Percentiles rank a stretch among this genome's conserved stretches.
phyloP scores from a whole-genome alignment of 2,797 vertebrate genomes.

The Acanthiza pusilla region DNA sequence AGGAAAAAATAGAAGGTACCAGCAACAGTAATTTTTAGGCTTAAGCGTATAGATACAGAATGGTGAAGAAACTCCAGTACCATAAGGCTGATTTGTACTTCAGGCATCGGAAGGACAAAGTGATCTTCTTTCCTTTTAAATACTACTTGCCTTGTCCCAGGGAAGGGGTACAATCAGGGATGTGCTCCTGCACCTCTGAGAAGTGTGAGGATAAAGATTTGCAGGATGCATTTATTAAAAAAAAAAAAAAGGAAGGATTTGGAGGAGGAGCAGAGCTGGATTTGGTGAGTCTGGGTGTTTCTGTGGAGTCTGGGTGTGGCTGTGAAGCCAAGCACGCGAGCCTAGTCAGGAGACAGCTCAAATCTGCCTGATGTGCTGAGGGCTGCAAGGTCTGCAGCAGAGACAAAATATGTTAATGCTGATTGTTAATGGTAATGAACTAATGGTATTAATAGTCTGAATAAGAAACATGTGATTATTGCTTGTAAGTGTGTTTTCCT shows the following conservation, averaged over 20 bases:
- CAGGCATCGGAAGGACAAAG: not conserved
- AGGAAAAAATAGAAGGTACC: not conserved
- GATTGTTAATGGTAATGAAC: not conserved
- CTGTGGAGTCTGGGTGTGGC: not conserved
- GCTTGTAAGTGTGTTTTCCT: not conserved
- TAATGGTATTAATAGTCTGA: not conserved
- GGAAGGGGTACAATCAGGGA: not conserved
- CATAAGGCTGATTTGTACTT: not conserved
- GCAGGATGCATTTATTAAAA: not conserved
- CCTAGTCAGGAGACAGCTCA: not conserved
- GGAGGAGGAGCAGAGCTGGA: not conserved
- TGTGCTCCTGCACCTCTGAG: not conserved
- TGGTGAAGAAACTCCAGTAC: not conserved
- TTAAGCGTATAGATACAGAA: not conserved
- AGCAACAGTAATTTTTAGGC: not conserved
- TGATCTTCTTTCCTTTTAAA: not conserved
- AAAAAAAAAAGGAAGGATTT: not conserved
- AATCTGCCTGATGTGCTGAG: not conserved
- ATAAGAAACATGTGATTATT: not conserved
- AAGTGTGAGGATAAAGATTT: not conserved
- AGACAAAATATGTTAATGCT: not conserved
- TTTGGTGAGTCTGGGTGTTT: not conserved
- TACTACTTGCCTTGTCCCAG: not conserved
- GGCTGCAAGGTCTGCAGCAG: not conserved
- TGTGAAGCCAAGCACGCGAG: not conserved